These are phyloP conservation scores for Germaria angustata DNA, from an alignment of 2,888 invertebrate species.

Conservation along the genomic window DNA sequence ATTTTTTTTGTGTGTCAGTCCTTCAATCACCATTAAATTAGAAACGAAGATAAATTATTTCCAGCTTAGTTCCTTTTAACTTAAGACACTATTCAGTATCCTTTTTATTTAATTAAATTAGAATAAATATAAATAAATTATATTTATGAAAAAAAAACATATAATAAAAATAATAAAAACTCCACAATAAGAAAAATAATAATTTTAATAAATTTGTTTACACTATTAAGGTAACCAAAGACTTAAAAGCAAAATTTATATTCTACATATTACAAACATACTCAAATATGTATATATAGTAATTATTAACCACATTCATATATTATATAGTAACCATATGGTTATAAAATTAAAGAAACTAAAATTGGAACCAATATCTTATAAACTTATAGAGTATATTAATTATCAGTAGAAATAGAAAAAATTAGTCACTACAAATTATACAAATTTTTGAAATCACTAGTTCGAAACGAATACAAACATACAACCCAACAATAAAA, in stretches of 20 bases:
- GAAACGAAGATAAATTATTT: neutral
- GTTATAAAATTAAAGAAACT: neutral
- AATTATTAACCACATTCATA: neutral
- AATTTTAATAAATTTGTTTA: neutral
- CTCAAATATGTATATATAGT: neutral
- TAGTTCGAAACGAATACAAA: too few relatives aligned
- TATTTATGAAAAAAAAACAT: too few relatives aligned
- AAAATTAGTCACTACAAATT: neutral
- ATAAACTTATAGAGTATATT: too few relatives aligned
- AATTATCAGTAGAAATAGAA: neutral
- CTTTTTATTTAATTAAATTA: constrained; percentile 23
- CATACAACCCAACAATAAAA: too few relatives aligned
- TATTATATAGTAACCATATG: neutral
- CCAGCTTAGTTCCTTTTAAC: constrained; percentile 48
- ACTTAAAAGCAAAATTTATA: constrained; percentile 28
- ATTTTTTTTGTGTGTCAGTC: neutral
- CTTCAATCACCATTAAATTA: constrained; percentile 16
- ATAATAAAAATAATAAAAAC: neutral
- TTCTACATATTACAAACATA: neutral
- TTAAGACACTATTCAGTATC: constrained; percentile 44
- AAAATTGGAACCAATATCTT: constrained; percentile 39
- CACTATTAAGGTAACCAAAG: constrained; percentile 35
- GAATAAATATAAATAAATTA: neutral
- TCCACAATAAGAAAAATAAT: constrained; percentile 1
- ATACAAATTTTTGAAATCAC: too few relatives aligned